Conservation (phyloP, 2,888 invertebrate genomes). For the Ophraella communa region DNA sequence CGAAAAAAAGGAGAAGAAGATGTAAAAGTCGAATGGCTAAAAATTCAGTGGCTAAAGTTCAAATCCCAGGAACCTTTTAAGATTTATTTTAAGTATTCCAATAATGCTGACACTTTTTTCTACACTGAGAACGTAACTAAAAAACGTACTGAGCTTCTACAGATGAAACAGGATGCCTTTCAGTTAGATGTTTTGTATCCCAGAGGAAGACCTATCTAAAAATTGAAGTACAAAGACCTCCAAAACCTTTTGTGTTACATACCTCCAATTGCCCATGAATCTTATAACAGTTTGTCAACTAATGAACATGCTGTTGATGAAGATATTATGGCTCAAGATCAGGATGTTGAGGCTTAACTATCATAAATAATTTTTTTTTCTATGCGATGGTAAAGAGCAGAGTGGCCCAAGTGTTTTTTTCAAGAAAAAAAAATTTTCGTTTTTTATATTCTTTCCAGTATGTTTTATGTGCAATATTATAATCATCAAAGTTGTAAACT, state of each 20-base stretch:
- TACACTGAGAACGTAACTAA: not conserved
- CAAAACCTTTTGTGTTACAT: not conserved
- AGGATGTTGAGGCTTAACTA: too few species aligned
- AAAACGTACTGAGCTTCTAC: not conserved
- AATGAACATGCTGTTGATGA: too few species aligned
- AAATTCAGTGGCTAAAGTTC: conserved; percentile 26
- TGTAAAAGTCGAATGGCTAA: conserved; percentile 22
- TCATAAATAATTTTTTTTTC: too few species aligned
- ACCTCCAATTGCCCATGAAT: not conserved
- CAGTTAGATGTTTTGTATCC: not conserved
- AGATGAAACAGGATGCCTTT: not conserved
- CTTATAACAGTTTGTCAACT: too few species aligned
- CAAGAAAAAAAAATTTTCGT: too few species aligned
- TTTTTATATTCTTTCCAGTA: too few species aligned
- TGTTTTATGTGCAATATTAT: too few species aligned
- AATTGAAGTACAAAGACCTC: not conserved
- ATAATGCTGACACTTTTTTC: not conserved
- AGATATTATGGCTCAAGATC: too few species aligned
- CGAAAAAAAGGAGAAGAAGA: conserved; percentile 18
- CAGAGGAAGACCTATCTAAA: not conserved
- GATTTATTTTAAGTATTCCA: conserved; percentile 17
- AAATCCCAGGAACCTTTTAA: conserved; percentile 17
- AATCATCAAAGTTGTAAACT: too few species aligned
- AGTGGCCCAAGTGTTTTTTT: too few species aligned
- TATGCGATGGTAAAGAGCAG: too few species aligned